phyloP scores from a whole-genome alignment of 1,140 invertebrate genomes.

The Rhizoglyphus robini region DNA sequence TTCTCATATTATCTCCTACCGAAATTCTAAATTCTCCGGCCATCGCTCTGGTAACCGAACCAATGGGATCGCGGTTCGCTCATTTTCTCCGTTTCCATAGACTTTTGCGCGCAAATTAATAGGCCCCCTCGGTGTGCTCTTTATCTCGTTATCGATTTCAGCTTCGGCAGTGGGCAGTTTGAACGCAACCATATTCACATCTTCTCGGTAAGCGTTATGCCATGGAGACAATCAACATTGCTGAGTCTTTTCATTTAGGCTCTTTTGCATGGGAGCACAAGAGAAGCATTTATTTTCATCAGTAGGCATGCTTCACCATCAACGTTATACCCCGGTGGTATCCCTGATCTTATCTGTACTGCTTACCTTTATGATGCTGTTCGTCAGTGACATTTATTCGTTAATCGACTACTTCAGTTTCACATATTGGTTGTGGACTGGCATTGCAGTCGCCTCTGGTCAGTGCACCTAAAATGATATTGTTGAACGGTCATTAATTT shows the following conservation, averaged over 20 bases:
- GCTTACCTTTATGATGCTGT: slow-evolving; percentile 41
- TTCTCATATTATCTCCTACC: slow-evolving; percentile 67
- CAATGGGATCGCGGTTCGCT: not conserved
- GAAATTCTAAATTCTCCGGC: slow-evolving; percentile 72
- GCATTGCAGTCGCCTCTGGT: slow-evolving; percentile 61
- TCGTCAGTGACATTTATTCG: slow-evolving; percentile 55
- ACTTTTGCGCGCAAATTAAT: slow-evolving; percentile 43
- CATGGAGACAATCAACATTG: not conserved
- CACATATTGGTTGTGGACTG: slow-evolving; percentile 78
- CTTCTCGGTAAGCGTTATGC: slow-evolving; percentile 8
- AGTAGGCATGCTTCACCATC: slow-evolving; percentile 73
- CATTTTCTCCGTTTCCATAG: slow-evolving; percentile 25
- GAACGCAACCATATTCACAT: slow-evolving; percentile 64
- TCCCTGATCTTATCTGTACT: slow-evolving; percentile 66
- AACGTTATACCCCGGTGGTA: slow-evolving; percentile 67
- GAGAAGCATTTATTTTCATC: slow-evolving; percentile 75
- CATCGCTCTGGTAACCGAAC: slow-evolving; percentile 68
- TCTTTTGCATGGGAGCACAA: slow-evolving; percentile 81
- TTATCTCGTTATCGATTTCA: slow-evolving; percentile 68
- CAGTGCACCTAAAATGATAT: too few relatives aligned
- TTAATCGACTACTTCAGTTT: slow-evolving; percentile 89
- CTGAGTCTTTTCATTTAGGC: slow-evolving; percentile 26
- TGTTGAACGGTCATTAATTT: not conserved
- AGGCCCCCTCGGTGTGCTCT: slow-evolving; percentile 44
- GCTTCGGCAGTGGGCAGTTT: slow-evolving; percentile 68